Conservation (phyloP, 2,797 vertebrate genomes). For the Sebastes elongatus region DNA sequence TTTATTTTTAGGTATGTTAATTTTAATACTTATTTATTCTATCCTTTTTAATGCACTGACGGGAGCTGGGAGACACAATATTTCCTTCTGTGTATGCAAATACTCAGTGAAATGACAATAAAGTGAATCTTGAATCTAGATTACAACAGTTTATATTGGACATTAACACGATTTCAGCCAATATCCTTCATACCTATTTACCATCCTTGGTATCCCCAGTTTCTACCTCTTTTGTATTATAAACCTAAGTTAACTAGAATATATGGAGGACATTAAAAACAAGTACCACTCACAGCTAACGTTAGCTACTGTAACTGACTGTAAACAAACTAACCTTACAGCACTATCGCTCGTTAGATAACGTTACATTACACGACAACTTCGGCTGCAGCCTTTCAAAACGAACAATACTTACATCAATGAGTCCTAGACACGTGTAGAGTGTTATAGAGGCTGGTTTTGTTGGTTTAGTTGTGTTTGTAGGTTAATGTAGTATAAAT, state of each 20-base stretch:
- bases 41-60: too few relatives aligned
- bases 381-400: neutral
- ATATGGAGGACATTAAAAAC: neutral
- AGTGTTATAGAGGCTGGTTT: rapidly evolving
- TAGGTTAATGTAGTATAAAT: too few relatives aligned
- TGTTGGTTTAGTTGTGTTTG: rapidly evolving
- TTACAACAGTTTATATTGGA: neutral
- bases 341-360: neutral
- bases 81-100: too few relatives aligned
- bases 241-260: neutral
- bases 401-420: neutral
- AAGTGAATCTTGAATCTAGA: too few relatives aligned
- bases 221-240: neutral
- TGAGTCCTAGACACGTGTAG: neutral
- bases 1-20: too few relatives aligned
- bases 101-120: too few relatives aligned
- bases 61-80: too few relatives aligned
- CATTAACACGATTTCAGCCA: neutral
- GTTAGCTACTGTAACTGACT: neutral
- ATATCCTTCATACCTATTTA: neutral
- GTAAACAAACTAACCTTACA: neutral
- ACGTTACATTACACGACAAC: neutral
- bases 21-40: too few relatives aligned
- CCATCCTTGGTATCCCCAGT: neutral
- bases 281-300: neutral